phyloP scores from a whole-genome alignment of 2,797 vertebrate genomes.

The Pipistrellus kuhlii region DNA sequence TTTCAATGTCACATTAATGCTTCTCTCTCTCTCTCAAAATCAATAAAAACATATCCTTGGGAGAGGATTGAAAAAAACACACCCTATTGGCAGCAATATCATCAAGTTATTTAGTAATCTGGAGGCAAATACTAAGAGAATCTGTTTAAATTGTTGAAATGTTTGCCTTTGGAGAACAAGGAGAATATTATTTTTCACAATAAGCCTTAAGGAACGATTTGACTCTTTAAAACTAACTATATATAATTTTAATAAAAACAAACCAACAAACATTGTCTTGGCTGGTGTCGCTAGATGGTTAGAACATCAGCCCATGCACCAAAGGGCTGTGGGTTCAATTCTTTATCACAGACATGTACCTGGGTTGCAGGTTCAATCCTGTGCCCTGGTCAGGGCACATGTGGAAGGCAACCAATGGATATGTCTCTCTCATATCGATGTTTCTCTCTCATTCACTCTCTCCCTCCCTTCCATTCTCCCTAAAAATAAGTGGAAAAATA shows the following conservation, averaged over 20 bases:
- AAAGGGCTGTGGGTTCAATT: no score
- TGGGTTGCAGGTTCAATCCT: no score
- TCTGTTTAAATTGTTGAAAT: slow-evolving; percentile 21
- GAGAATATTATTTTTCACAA: slow-evolving; percentile 11
- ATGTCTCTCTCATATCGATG: no score
- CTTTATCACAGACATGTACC: no score
- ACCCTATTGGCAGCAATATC: not conserved
- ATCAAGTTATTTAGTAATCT: slow-evolving; percentile 16
- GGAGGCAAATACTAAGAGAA: slow-evolving; percentile 40
- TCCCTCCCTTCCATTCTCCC: no score
- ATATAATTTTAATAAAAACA: slow-evolving; percentile 14
- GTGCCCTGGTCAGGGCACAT: no score
- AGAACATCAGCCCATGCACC: no score
- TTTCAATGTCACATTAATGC: not conserved
- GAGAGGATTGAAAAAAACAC: not conserved
- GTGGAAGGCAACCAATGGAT: no score
- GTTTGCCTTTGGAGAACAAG: not conserved
- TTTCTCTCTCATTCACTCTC: no score
- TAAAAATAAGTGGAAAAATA: no score
- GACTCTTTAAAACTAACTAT: slow-evolving; percentile 7
- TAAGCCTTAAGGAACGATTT: slow-evolving; percentile 44
- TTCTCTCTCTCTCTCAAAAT: not conserved
- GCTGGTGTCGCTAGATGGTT: no score
- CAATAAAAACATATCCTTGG: not conserved
- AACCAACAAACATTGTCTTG: not conserved